Evolutionary conservation across 2,888 invertebrate species (phyloP), one percentile per base, ranked within the genome.

Genomic region (Nudaria mundana): DNA sequence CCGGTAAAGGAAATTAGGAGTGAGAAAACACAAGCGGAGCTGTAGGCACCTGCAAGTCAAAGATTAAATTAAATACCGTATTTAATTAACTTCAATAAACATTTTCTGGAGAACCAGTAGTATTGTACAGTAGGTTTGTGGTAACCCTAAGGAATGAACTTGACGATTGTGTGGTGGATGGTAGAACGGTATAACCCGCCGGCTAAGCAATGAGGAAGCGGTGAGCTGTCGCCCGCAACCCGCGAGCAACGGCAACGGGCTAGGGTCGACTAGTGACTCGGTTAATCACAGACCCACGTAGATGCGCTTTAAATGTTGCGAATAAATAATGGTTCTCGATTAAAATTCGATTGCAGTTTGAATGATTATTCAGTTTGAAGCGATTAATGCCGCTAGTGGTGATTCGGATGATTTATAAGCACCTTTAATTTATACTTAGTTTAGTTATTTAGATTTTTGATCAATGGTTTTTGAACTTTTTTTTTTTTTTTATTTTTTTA

Each of bases 121-220:
- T n/a, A n/a, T n/a, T n/a, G n/a, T n/a, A n/a, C n/a, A n/a, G n/a
- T n/a, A n/a, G n/a, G n/a, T n/a, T n/a, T n/a, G 48, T 37, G 48
- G 40, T 57, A 64, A 48, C 56, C 58, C 61, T 66, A 54, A 52
- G 55, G 56, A 60, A 53, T 52, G 55, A 61, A 60, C 58, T 57
- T 61, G 69, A 68, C 63, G 60, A 61, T 54, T 53, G 49, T 46
- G 45, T 40, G 29, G 41, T 15, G 45, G n/a, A n/a, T 39, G 31
- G 42, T 18, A 18, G 14, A 35, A 63, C 60, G 63, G 61, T 67
- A 64, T 68, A 70, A 70, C n/a, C 75, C 71, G 71, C 67, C 56
- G 56, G 56, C 56, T 52, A 63, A 61, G 67, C 78, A 75, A 79
- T 78, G 69, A 81, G 81, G 81, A 81, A 81, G 80, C 73, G 71